Evolutionary conservation across 2,797 vertebrate genomes (phyloP), one percentile per base, ranked within the genome.

Genomic region (Percopsis omiscomaycus): DNA sequence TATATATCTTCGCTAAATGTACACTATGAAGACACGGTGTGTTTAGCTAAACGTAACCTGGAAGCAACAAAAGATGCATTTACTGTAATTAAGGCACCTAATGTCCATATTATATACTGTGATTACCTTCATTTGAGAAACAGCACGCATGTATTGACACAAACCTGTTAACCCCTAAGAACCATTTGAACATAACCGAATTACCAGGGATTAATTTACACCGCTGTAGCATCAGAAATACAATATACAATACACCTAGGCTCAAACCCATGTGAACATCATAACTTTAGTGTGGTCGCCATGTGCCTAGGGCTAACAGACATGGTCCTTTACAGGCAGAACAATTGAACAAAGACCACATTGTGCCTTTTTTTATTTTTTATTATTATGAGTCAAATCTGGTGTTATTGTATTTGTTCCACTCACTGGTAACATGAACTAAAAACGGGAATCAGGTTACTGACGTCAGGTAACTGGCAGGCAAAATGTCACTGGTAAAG

Each of bases 71-170:
- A 68, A 68, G 74, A 70, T 29, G 54, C 68, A 14, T 14, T 48
- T 52, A 44, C 27, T 32, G 44, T 57, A 55, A 76, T 70, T 71
- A 86, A 88, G 86, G 84, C 87, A 87, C 80, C 47, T 27, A 63
- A 64, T 53, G n/a, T 66, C 69, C 37, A 79, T 67, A 55, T 59
- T 32, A n/a, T 46, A 45, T 51, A 14, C 5, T 1, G 32, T 37
- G 22, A 55, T 28, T 5, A 42, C 37, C 61, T 70, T 68, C 37
- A 67, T 66, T 42, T 53, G 4, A 68, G 14, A 69, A 28, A 8
- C 59, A 32, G 22, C 66, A 55, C 54, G 52, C 62, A 29, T 16
- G 5, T 13, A 60, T 47, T 1, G 22, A 22, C 22, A 22, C 22
- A 22, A 22, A 9, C 1, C 22, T 47, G 27, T 2, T 55, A 29